Percentiles rank a stretch among this genome's conserved stretches.
Conservation (phyloP, 2,113 vertebrate species). For the Parus major region DNA sequence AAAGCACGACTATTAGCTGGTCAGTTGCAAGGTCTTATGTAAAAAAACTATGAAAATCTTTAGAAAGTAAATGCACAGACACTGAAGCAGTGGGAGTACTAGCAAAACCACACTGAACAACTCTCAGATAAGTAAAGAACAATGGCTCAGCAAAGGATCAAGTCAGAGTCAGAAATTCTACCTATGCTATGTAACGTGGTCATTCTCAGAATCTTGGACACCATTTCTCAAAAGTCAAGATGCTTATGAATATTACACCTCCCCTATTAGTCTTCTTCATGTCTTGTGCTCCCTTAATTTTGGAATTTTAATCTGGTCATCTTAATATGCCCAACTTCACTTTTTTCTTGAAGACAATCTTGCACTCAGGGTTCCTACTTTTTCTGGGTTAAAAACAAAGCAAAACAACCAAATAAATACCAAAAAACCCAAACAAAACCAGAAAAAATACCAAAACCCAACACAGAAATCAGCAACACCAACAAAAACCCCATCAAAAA, state of each 20-base stretch:
- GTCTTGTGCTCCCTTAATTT: neutral
- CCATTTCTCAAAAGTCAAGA: neutral
- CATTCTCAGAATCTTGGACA: neutral
- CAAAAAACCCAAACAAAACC: neutral
- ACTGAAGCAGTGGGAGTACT: neutral
- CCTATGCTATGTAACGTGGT: rapidly evolving
- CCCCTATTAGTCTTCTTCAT: neutral
- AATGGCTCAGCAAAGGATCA: neutral
- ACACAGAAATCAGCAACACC: neutral
- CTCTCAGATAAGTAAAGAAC: neutral
- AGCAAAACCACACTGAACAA: neutral
- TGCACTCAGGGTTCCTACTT: neutral
- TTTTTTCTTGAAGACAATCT: neutral
- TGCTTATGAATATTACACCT: neutral
- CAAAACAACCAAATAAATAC: neutral
- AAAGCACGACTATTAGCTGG: neutral
- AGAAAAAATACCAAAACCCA: neutral
- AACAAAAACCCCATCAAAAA: neutral
- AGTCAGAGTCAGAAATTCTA: neutral
- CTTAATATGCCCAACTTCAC: neutral
- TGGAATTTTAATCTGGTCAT: neutral
- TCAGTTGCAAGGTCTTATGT: neutral
- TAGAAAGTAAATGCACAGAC: neutral
- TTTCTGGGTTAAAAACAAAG: neutral
- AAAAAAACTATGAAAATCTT: neutral